These are phyloP conservation scores for Melanocharis versteri DNA, from an alignment of 2,113 vertebrate genomes.

Conservation along the genomic window DNA sequence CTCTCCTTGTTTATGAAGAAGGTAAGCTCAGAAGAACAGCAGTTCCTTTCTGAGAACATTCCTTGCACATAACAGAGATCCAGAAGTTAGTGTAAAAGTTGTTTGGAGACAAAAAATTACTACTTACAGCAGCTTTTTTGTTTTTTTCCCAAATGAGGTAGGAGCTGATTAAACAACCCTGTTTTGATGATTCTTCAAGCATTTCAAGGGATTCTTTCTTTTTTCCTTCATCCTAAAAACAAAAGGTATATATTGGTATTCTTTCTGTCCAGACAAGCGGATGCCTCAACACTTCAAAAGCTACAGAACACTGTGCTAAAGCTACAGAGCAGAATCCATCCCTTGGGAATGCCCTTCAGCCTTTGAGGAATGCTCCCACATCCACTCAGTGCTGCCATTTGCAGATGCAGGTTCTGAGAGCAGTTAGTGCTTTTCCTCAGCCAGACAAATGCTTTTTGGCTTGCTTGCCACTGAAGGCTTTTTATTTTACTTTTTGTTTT, in stretches of 20 bases:
- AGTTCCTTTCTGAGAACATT: not conserved
- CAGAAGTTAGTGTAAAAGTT: not conserved
- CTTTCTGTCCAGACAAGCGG: not conserved
- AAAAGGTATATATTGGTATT: not conserved
- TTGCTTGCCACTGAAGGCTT: not conserved
- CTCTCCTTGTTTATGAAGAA: not conserved
- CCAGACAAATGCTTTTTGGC: not conserved
- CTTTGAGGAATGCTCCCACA: not conserved
- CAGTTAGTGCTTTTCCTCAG: not conserved
- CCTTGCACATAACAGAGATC: not conserved
- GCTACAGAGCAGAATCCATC: not conserved
- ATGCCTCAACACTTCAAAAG: not conserved
- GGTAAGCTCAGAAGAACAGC: not conserved
- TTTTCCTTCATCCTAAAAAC: slow-evolving; percentile 82
- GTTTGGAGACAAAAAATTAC: not conserved
- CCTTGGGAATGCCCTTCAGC: not conserved
- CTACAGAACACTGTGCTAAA: not conserved
- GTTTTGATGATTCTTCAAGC: slow-evolving; percentile 85
- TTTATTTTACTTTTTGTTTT: not conserved
- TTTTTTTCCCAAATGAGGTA: slow-evolving; percentile 92
- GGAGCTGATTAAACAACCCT: slow-evolving; percentile 89
- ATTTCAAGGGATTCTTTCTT: slow-evolving; percentile 78
- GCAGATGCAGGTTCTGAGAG: not conserved
- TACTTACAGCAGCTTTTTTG: slow-evolving; percentile 82
- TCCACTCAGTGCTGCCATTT: not conserved